A percentile compares a stretch with the other conserved stretches of the same genome.
Conservation (phyloP, 1,140 invertebrate species). For the Venustaconcha ellipsiformis region DNA sequence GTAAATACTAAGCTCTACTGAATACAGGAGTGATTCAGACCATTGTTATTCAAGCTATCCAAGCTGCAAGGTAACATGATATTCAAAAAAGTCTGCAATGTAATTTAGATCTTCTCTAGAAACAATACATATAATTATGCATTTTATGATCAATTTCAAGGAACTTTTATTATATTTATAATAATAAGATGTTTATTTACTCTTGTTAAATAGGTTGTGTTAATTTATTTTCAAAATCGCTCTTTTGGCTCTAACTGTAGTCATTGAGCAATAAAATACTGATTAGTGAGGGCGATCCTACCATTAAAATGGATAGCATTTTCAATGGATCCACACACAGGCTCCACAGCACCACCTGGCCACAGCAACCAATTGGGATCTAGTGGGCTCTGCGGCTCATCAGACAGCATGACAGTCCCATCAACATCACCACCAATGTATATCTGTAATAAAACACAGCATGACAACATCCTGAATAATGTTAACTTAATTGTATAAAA, state of each 20-base stretch:
- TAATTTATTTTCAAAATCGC: too few species aligned
- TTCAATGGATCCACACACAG: constrained; percentile 53
- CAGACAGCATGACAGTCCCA: constrained; percentile 59
- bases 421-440: constrained; percentile 68
- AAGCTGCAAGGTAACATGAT: not conserved
- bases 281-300: constrained; percentile 25
- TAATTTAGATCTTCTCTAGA: not conserved
- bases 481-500: too few species aligned
- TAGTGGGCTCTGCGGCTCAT: constrained; percentile 55
- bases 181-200: too few species aligned
- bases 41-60: too few species aligned
- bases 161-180: too few species aligned
- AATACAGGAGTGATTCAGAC: too few species aligned
- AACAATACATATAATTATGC: too few species aligned
- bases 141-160: too few species aligned
- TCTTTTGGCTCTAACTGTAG: not conserved
- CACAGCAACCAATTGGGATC: constrained; percentile 64
- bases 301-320: constrained; percentile 59
- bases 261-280: not conserved
- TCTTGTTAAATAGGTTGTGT: too few species aligned
- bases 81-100: not conserved
- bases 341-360: constrained; percentile 62
- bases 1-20: too few species aligned
- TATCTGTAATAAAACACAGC: constrained; percentile 44
- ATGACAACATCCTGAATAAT: too few species aligned